Evolutionary conservation across 2,888 invertebrate genomes (phyloP).

Genomic region (Coleophora flavipennella): DNA sequence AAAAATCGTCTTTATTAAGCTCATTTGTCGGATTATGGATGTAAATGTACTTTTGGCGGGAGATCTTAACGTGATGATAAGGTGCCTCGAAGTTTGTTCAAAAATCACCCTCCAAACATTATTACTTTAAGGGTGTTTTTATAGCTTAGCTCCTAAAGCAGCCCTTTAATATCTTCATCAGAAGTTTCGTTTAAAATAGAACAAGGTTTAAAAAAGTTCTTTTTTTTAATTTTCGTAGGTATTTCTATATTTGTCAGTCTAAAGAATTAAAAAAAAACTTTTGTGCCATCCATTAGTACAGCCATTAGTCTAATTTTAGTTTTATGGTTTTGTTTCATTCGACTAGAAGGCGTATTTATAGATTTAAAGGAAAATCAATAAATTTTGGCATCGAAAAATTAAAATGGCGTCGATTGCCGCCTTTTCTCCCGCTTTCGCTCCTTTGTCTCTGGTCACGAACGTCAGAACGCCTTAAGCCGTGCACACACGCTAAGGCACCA

Average conservation of each 20-base stretch:
- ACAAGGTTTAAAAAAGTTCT: too few species aligned
- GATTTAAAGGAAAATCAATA: neutral
- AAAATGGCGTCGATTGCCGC: constrained; percentile 32
- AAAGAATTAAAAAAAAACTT: too few species aligned
- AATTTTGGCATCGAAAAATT: constrained; percentile 9
- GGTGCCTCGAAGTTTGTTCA: constrained; percentile 4
- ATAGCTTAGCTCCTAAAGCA: neutral
- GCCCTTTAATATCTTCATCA: constrained; percentile 32
- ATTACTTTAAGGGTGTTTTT: constrained; percentile 11
- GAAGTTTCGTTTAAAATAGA: too few species aligned
- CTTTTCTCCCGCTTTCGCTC: constrained; percentile 11
- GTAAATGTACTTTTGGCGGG: constrained; percentile 34
- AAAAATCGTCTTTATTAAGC: constrained; percentile 47
- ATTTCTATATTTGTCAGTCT: too few species aligned
- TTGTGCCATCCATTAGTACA: too few species aligned
- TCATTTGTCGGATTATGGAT: constrained; percentile 48
- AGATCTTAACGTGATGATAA: constrained; percentile 40
- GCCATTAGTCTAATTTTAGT: too few species aligned
- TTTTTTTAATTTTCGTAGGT: too few species aligned
- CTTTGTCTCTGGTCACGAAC: constrained; percentile 58
- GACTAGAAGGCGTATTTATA: too few species aligned
- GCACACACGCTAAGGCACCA: constrained; percentile 43
- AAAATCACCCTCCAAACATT: too few species aligned
- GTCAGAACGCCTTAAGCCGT: constrained; percentile 38
- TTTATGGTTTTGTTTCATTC: too few species aligned